These are phyloP conservation scores for Alviniconcha marisindica DNA, from an alignment of 1,140 invertebrate species.

Conservation along the genomic window DNA sequence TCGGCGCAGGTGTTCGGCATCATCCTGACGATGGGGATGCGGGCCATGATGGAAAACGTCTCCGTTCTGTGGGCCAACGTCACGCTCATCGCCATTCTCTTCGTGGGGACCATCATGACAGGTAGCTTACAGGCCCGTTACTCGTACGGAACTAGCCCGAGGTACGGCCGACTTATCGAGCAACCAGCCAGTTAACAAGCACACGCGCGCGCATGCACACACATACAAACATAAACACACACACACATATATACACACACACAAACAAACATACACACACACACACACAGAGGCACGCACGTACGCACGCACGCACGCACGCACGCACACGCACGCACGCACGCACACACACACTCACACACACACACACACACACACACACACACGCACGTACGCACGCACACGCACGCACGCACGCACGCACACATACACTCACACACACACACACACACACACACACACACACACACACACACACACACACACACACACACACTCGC, in stretches of 20 bases:
- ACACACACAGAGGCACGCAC: background rate
- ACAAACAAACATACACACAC: background rate
- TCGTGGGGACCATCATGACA: slow-evolving; percentile 84
- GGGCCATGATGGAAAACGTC: slow-evolving; percentile 72
- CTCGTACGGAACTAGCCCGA: too few relatives aligned
- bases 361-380: slow-evolving; percentile 5
- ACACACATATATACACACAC: background rate
- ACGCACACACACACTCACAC: background rate
- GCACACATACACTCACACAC: background rate
- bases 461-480: slow-evolving; percentile 20
- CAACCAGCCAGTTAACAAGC: too few relatives aligned
- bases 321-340: background rate
- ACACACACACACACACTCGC: slow-evolving; percentile 30
- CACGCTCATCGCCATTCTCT: slow-evolving; percentile 81
- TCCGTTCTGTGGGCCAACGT: slow-evolving; percentile 83
- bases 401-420: background rate
- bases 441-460: background rate
- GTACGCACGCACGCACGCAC: background rate
- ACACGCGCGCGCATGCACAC: background rate
- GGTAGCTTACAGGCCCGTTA: slow-evolving; percentile 54
- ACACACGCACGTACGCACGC: background rate
- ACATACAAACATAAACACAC: background rate
- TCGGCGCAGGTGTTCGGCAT: slow-evolving; percentile 91
- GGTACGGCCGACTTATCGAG: too few relatives aligned
- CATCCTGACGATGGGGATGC: slow-evolving; percentile 81